Evolutionary conservation across 2,888 invertebrate genomes (phyloP).

Genomic region (Ornithoptera priamus): DNA sequence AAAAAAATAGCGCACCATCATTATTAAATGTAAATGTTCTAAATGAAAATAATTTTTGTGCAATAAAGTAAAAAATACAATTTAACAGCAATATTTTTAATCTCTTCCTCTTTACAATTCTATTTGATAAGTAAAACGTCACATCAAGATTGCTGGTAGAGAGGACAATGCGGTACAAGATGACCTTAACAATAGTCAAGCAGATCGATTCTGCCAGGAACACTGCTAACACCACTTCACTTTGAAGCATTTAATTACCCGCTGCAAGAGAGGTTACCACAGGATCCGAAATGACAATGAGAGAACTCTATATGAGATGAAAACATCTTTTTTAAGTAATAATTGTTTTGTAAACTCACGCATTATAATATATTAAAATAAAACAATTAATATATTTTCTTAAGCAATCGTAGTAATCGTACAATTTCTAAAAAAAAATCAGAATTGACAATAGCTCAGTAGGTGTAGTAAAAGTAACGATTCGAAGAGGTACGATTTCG

Average conservation of each 20-base stretch:
- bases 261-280: slow-evolving; percentile 5
- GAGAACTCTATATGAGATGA: neutral
- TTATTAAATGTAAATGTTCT: too few relatives aligned
- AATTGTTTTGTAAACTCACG: neutral
- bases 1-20: too few relatives aligned
- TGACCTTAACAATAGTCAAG: slow-evolving; percentile 27
- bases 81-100: neutral
- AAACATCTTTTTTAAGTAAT: neutral
- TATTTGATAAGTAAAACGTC: neutral
- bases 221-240: slow-evolving; percentile 29
- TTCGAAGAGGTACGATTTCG: too few relatives aligned
- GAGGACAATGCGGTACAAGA: slow-evolving; percentile 28
- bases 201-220: slow-evolving; percentile 35
- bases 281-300: neutral
- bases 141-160: slow-evolving; percentile 1
- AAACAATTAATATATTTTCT: too few relatives aligned
- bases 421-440: too few relatives aligned
- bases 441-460: too few relatives aligned
- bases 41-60: too few relatives aligned
- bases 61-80: too few relatives aligned
- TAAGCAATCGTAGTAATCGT: too few relatives aligned
- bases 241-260: slow-evolving; percentile 33
- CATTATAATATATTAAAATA: too few relatives aligned
- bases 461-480: too few relatives aligned
- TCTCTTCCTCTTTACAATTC: neutral